These are phyloP conservation scores for Lepilemur ruficaudatus DNA, from an alignment of 2,797 vertebrate species.

Conservation along the genomic window DNA sequence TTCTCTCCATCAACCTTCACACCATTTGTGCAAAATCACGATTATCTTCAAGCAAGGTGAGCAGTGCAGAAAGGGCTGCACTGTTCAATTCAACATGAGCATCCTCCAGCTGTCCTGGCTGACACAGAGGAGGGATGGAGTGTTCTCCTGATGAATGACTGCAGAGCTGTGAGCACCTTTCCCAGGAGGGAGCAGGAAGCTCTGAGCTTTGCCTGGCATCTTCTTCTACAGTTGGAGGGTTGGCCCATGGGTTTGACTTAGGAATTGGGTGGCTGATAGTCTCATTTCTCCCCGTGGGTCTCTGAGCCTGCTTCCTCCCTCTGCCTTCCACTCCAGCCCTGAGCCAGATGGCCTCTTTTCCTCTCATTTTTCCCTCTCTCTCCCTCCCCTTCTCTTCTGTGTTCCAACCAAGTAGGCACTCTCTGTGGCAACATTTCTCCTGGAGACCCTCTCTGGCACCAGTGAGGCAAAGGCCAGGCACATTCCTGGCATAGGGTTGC, in stretches of 20 bases:
- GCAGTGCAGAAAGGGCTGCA: not conserved
- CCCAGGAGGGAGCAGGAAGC: not conserved
- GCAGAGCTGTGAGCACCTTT: not conserved
- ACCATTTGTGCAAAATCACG: not conserved
- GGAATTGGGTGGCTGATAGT: not conserved
- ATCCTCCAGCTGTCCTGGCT: not conserved
- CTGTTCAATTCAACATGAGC: not conserved
- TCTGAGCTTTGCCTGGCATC: not conserved
- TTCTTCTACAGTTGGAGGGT: not conserved
- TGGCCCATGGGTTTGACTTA: not conserved
- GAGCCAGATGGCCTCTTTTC: not conserved
- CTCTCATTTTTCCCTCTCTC: not conserved
- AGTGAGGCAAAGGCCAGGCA: not conserved
- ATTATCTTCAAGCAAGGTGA: not conserved
- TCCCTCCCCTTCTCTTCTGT: not conserved
- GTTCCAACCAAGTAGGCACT: not conserved
- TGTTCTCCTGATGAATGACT: not conserved
- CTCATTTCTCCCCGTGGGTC: not conserved
- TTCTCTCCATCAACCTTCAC: not conserved
- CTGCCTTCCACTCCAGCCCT: too few relatives aligned
- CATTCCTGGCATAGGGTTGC: not conserved
- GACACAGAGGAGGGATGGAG: not conserved
- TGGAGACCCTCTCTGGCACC: not conserved
- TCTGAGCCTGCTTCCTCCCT: not conserved
- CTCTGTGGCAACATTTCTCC: not conserved